Evolutionary conservation across 2,797 vertebrate genomes (phyloP).

Genomic region (Alauda arvensis): DNA sequence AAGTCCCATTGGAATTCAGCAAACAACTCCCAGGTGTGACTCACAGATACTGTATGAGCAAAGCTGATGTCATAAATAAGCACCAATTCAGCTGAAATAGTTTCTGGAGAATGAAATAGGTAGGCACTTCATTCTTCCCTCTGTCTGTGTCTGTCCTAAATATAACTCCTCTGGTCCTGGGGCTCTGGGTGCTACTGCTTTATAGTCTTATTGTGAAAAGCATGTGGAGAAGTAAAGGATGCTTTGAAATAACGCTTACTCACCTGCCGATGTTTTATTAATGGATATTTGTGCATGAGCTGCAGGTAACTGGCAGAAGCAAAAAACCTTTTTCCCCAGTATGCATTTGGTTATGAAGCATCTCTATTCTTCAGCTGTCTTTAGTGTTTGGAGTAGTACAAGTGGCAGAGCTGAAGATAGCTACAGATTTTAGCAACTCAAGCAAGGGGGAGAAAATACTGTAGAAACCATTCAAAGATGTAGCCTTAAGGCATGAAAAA

Average conservation of each 20-base stretch:
- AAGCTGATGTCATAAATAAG: background rate
- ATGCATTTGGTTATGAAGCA: background rate
- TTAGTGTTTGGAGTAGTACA: background rate
- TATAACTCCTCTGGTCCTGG: background rate
- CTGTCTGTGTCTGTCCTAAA: background rate
- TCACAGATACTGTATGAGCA: background rate
- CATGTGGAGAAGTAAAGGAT: background rate
- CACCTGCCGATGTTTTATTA: background rate
- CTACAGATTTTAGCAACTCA: background rate
- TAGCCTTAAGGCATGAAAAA: conserved; percentile 15
- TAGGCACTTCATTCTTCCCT: background rate
- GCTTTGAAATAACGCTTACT: background rate
- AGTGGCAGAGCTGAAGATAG: background rate
- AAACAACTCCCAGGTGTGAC: background rate
- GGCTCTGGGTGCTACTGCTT: background rate
- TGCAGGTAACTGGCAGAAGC: background rate
- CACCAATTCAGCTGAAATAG: background rate
- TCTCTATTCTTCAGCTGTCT: background rate
- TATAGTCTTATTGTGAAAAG: background rate
- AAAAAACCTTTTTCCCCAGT: background rate
- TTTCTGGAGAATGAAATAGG: background rate
- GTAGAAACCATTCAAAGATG: background rate
- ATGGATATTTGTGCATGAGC: background rate
- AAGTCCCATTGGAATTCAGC: background rate
- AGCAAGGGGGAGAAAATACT: background rate